Base-by-base conservation (phyloP, 2,113 vertebrate genomes). In the Oreochromis aureus region DNA sequence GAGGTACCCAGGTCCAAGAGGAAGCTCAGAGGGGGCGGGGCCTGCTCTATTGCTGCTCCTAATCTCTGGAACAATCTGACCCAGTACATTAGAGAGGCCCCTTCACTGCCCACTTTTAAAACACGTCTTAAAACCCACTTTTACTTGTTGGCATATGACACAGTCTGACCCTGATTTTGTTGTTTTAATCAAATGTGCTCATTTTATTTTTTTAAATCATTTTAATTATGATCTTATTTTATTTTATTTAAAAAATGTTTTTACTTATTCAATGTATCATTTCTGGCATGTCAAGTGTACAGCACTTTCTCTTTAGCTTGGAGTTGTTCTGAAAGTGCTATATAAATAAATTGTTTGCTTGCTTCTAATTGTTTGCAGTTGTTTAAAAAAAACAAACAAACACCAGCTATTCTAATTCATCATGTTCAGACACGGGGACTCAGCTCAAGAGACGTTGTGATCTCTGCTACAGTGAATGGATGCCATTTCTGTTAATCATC, bases 391-490 rank as follows among this genome's bases (percentile, higher is more conserved):
- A 51, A 54, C 10, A 2, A 0, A 10, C 10, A 54, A 16, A 27
- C n/a, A 6, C 18, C 34, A 19, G 5, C 7, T 7, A 13, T 87
- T 54, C 48, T 4, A 30, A 0, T 16, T 7, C 11, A 8, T 4
- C 15, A 1, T 7, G 36, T 78, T 92, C 69, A 69, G 91, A 82
- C 82, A 85, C 73, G 2, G 86, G 11, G 0, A 56, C n/a, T 56
- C 22, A 4, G 94, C 85, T 82, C 18, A 69, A 51, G 87, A 94
- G 82, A 92, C 66, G 22, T 41, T 24, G 88, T 87, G 86, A 89
- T 88, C 86, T 91, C 54, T 80, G 81, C 85, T 76, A 7, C 84
- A 76, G 85, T 71, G 71, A 44, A 11, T 66, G 58, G 58, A 90
- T 51, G 86, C 86, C 8, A 34, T 69, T 11, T 54, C 36, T 82